Percentiles rank a stretch among this genome's conserved stretches.
phyloP scores from a whole-genome alignment of 92 coral and sea anemone species.

The Virgularia gustaviana region DNA sequence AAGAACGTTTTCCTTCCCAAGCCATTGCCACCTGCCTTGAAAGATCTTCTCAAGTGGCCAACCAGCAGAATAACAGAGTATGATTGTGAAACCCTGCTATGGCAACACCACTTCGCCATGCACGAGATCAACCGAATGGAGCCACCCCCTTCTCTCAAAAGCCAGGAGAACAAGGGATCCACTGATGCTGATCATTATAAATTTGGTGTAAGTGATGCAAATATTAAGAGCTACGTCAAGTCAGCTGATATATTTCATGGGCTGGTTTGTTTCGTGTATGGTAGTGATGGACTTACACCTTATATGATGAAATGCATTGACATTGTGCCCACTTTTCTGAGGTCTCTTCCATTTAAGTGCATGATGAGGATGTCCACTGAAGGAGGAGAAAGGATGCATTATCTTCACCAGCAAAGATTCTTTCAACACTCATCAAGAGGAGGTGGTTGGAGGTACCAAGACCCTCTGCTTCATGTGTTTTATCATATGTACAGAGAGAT shows the following conservation, averaged over 20 bases:
- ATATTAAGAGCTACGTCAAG: conserved; percentile 25
- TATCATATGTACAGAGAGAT: conserved; percentile 50
- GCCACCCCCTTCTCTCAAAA: conserved; percentile 37
- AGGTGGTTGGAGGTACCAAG: conserved; percentile 55
- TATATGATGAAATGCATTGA: conserved; percentile 43
- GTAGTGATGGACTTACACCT: conserved; percentile 18
- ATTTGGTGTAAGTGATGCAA: conserved; percentile 34
- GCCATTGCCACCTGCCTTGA: conserved; percentile 12
- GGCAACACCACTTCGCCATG: conserved; percentile 50
- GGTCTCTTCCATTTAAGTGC: conserved; percentile 52
- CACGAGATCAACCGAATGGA: conserved; percentile 48
- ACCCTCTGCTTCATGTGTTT: conserved; percentile 46
- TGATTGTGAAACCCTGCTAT: conserved; percentile 36
- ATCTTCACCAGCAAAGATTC: conserved; percentile 49
- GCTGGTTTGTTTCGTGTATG: conserved; percentile 35
- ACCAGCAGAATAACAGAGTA: conserved; percentile 13
- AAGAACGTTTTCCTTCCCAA: conserved; percentile 12
- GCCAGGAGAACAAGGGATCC: conserved; percentile 26
- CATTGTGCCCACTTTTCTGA: conserved; percentile 38
- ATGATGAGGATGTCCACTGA: conserved; percentile 57
- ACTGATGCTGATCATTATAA: conserved; percentile 13
- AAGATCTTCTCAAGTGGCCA: conserved; percentile 39
- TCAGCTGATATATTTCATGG: conserved; percentile 50
- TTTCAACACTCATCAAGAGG: no score
- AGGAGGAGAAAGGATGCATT: conserved; percentile 60